Evolutionary conservation across 2,113 vertebrate genomes (phyloP), one percentile per base, ranked within the genome.

Genomic region (Vombatus ursinus): DNA sequence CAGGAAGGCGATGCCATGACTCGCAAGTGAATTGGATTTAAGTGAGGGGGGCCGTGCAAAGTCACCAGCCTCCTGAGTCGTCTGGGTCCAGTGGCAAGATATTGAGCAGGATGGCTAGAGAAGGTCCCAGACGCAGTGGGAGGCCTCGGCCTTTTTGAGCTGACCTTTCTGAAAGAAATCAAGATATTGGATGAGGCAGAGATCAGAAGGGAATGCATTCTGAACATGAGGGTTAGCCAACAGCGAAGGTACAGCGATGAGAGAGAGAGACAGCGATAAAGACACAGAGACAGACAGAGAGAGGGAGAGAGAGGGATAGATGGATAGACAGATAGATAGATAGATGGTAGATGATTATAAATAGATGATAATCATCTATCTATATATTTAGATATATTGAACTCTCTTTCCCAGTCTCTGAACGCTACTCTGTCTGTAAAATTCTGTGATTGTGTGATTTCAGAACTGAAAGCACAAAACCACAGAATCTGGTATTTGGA

Each of bases 281-380:
- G 61, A 68, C 0, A 37, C 1, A n/a, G 4, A n/a, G 31, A 77
- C 0, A 77, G 37, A n/a, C 0, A 77, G 37, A n/a, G 0, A 3
- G 57, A 57, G 8, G 10, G 1, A 28, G 54, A 28, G 1, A 3
- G 28, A 61, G 8, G 11, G 28, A 28, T 61, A 2, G 57, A 68
- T 68, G 0, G 28, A 68, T 37, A 5, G 31, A 37, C 16, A 37
- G 53, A 54, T 54, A 7, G 23, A 24, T 53, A 7, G 52, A 53
- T 53, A 24, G 54, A 57, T 57, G 26, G 12, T 68, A 37, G 5
- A 68, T n/a, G 14, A 57, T 57, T 68, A 19, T 68, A n/a, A 31
- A 68, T 22, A 84, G 14, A n/a, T 77, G 12, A n/a, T 77, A 77
- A 14, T 61, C 9, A 31, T 28, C 54, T 9, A 28, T 57, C 54